Conservation (phyloP, 2,888 invertebrate species). For the Leptinotarsa juncta region DNA sequence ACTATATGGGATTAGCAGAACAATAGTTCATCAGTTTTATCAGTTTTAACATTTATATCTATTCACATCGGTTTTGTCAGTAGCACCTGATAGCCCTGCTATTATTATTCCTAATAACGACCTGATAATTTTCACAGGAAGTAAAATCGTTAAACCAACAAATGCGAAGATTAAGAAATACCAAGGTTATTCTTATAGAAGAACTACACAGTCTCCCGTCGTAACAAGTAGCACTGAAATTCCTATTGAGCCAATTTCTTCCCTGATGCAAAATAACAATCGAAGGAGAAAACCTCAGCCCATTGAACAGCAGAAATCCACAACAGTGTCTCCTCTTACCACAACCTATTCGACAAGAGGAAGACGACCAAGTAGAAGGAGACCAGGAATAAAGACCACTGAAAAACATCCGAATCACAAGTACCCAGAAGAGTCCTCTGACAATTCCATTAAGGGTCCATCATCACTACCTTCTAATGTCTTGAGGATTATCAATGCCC, state of each 20-base stretch:
- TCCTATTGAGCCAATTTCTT: not conserved
- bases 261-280: conserved; percentile 18
- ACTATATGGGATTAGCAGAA: too few relatives aligned
- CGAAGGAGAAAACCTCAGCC: conserved; percentile 31
- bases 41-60: too few relatives aligned
- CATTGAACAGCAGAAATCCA: conserved; percentile 18
- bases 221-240: conserved; percentile 4
- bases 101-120: too few relatives aligned
- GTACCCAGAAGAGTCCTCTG: conserved; percentile 49
- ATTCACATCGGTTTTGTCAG: too few relatives aligned
- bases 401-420: conserved; percentile 55
- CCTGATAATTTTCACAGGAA: not conserved
- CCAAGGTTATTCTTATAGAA: conserved; percentile 15
- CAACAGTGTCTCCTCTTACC: conserved; percentile 61
- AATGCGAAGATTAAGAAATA: conserved; percentile 29
- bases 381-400: conserved; percentile 42
- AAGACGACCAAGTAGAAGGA: conserved; percentile 40
- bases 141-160: conserved; percentile 43
- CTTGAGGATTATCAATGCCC: conserved; percentile 50
- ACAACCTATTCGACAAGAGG: conserved; percentile 66
- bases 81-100: too few relatives aligned
- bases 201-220: conserved; percentile 26
- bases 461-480: conserved; percentile 43
- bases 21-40: too few relatives aligned
- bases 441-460: conserved; percentile 25